A percentile compares a stretch with the other conserved stretches of the same genome.
These are phyloP conservation scores for Cetonia aurata DNA, from an alignment of 2,888 invertebrate species.

Conservation along the genomic window DNA sequence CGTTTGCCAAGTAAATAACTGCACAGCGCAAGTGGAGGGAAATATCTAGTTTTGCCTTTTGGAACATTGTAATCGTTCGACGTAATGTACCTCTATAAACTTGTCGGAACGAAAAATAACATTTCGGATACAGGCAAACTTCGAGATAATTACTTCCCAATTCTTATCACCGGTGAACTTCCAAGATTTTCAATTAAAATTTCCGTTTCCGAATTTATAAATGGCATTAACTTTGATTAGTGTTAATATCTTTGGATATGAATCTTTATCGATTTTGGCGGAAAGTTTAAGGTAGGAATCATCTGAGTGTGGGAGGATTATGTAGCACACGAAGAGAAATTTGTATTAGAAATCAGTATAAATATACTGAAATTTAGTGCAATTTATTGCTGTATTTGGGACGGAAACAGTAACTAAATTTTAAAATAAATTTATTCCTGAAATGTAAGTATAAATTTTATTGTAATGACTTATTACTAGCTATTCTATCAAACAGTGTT, in stretches of 20 bases:
- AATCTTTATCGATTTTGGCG: constrained; percentile 16
- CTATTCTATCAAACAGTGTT: too few species aligned
- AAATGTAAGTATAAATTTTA: too few species aligned
- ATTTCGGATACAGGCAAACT: constrained; percentile 33
- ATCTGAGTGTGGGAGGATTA: not conserved
- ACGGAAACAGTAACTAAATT: too few species aligned
- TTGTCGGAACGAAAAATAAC: constrained; percentile 26
- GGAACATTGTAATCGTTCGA: constrained; percentile 20
- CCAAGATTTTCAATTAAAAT: constrained; percentile 44
- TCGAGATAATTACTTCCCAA: constrained; percentile 41
- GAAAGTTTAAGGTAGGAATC: constrained; percentile 13
- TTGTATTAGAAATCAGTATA: too few species aligned
- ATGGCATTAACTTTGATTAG: constrained; percentile 47
- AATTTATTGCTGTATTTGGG: too few species aligned
- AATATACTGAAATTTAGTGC: too few species aligned
- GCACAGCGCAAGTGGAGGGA: constrained; percentile 11
- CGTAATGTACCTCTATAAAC: constrained; percentile 19
- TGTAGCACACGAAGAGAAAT: not conserved
- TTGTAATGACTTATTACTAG: too few species aligned
- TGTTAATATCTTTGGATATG: constrained; percentile 41
- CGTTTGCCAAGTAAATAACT: constrained; percentile 52
- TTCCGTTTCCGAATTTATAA: constrained; percentile 45
- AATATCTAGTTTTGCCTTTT: constrained; percentile 21
- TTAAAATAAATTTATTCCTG: too few species aligned
- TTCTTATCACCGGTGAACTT: constrained; percentile 35